Evolutionary conservation across 1,140 invertebrate species (phyloP), one percentile per base, ranked within the genome.

Genomic region (Cyphomyrmex costatus): DNA sequence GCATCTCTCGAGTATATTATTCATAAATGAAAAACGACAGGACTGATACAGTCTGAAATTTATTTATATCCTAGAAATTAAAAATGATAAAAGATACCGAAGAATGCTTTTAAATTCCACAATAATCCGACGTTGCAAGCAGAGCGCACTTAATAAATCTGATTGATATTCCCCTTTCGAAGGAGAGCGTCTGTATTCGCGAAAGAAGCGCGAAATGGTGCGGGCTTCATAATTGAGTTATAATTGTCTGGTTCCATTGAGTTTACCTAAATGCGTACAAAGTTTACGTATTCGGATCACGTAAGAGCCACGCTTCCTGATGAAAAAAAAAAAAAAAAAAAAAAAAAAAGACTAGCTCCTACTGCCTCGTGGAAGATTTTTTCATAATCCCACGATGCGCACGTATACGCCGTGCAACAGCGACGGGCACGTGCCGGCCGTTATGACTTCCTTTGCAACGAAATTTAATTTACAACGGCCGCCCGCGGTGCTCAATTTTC

Each of bases 401-500:
- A 60, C 51, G 61, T 86, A 86, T 76, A 66, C 80, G 63, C 74
- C 82, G 83, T 79, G 70, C 86, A 68, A 76, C 60, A 68, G 74
- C 46, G 76, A 65, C 77, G 68, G 90, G 78, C 90, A 92, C 91
- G 91, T 92, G 91, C 90, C 91, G 49, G 86, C 86, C 91, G 90
- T 92, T 91, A 92, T 88, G 91, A 92, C 91, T 92, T 92, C 88
- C 90, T 92, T 87, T 74, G 73, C 88, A 87, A 87, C 84, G 80
- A 86, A 91, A 92, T 92, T 93, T 92, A 88, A 93, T 92, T 92
- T 93, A 91, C 89, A 92, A 88, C 83, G 86, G 61, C 88, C 91
- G 76, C 91, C 85, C 88, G 84, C 51, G 79, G 79, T 83, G 82
- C 85, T 88, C 88, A 90, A 88, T 87, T 91, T 89, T 91, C 88